Percentiles rank a stretch among this genome's conserved stretches.
These are phyloP conservation scores for Dendrocopos noguchii DNA, from an alignment of 2,113 vertebrate genomes.

Conservation along the genomic window DNA sequence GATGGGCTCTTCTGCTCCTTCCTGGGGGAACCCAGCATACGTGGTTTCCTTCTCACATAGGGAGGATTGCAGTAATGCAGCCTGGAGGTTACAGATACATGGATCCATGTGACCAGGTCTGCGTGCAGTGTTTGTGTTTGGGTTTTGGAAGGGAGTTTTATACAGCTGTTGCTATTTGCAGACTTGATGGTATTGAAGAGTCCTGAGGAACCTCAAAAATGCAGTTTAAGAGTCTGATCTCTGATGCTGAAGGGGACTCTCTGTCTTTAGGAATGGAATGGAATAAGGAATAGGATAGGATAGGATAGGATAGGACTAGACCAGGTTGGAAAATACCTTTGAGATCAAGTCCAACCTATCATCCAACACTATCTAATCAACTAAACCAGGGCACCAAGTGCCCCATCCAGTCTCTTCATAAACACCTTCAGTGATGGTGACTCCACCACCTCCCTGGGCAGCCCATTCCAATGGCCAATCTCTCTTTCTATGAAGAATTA, in stretches of 20 bases:
- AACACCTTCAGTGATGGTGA: no score
- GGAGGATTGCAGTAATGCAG: neutral
- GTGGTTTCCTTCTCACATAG: neutral
- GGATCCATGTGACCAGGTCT: neutral
- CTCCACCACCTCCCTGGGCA: no score
- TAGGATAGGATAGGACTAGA: no score
- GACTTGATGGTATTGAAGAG: neutral
- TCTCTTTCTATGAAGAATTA: no score
- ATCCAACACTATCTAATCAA: no score
- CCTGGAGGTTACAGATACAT: neutral
- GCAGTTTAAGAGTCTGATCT: neutral
- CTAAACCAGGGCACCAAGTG: no score
- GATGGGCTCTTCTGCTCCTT: neutral
- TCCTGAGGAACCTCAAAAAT: neutral
- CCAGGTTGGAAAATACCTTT: no score
- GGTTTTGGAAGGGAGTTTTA: neutral
- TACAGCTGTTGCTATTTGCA: neutral
- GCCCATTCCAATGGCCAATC: no score
- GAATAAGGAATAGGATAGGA: no score
- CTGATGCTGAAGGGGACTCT: neutral
- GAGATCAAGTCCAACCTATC: no score
- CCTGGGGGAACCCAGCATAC: rapidly evolving
- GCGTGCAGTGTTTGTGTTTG: rapidly evolving
- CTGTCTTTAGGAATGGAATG: neutral
- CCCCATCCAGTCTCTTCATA: no score